phyloP scores from a whole-genome alignment of 2,888 invertebrate species.

The Iselma pallidipennis region DNA sequence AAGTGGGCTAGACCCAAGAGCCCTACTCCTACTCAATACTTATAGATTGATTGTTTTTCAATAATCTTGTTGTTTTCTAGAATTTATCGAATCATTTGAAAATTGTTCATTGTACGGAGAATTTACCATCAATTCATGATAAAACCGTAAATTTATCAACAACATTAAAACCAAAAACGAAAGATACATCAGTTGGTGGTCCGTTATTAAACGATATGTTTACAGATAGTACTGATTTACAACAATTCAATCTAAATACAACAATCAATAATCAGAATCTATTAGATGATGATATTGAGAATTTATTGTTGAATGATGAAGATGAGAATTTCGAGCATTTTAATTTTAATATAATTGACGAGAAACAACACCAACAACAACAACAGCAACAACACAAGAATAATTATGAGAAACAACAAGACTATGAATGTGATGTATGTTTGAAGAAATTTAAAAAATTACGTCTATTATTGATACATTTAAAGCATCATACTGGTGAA shows the following conservation, averaged over 20 bases:
- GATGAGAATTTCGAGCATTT: conserved; percentile 47
- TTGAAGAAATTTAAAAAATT: conserved; percentile 44
- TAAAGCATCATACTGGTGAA: conserved; percentile 59
- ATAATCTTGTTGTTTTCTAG: conserved; percentile 28
- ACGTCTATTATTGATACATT: conserved; percentile 50
- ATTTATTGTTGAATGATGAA: conserved; percentile 41
- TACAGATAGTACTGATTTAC: conserved; percentile 47
- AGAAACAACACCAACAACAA: conserved; percentile 23
- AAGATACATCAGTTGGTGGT: conserved; percentile 42
- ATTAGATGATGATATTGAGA: conserved; percentile 7
- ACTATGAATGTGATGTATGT: conserved; percentile 50
- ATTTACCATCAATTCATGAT: background rate
- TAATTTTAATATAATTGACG: conserved; percentile 45
- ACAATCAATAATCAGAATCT: background rate
- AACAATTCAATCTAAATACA: conserved; percentile 35
- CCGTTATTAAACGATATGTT: conserved; percentile 45
- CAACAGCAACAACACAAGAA: conserved; percentile 12
- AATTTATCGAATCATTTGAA: conserved; percentile 37
- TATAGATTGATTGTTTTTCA: too few species aligned
- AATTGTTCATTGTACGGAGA: conserved; percentile 29
- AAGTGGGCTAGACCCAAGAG: too few species aligned
- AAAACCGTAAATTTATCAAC: background rate
- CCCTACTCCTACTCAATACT: too few species aligned
- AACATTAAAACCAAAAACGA: conserved; percentile 17
- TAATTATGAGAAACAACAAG: conserved; percentile 15